phyloP scores from a whole-genome alignment of 2,113 vertebrate species.

The Axis porcinus region DNA sequence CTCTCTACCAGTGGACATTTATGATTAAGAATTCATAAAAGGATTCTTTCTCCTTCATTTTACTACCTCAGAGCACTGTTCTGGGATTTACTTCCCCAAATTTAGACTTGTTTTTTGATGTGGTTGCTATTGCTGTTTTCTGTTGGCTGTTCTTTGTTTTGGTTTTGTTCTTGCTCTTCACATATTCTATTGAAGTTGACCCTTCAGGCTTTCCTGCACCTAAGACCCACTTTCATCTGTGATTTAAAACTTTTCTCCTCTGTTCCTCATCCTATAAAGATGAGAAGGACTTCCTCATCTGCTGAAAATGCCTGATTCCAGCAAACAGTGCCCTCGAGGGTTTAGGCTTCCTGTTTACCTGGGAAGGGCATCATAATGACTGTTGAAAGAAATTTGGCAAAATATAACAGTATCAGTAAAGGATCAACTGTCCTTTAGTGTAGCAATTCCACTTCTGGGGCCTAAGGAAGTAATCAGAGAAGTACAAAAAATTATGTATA shows the following conservation, averaged over 20 bases:
- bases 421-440: neutral
- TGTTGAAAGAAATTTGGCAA: neutral
- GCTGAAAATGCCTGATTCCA: neutral
- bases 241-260: neutral
- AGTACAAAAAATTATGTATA: neutral
- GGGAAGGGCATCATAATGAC: neutral
- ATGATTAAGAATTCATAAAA: neutral
- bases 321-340: neutral
- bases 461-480: neutral
- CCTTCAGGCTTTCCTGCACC: neutral
- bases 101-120: neutral
- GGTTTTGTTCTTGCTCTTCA: neutral
- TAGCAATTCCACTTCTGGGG: neutral
- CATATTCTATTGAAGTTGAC: neutral
- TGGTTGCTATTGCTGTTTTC: neutral
- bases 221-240: neutral
- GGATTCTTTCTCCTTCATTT: neutral
- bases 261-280: neutral
- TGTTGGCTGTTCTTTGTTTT: neutral
- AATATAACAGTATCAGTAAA: neutral
- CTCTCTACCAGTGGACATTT: neutral
- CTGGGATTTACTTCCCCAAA: neutral
- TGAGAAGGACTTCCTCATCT: neutral
- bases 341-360: neutral
- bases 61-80: neutral